A percentile compares a stretch with the other conserved stretches of the same genome.
phyloP scores from a whole-genome alignment of 1,140 invertebrate species.

The Pseudomyrmex dendroicus region DNA sequence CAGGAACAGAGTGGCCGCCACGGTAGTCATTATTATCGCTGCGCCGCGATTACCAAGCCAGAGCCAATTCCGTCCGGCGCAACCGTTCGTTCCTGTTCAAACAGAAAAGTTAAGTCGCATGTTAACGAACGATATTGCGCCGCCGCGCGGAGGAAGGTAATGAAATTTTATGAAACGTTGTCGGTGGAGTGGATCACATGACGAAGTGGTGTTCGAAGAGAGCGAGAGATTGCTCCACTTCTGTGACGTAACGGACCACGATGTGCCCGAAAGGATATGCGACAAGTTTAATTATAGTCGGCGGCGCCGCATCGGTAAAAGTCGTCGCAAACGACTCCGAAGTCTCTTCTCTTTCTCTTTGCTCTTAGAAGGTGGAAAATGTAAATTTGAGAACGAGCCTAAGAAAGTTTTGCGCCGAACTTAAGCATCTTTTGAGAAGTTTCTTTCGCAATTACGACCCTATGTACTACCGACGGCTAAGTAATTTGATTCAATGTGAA shows the following conservation, averaged over 20 bases:
- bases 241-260: conserved; percentile 30
- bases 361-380: conserved; percentile 33
- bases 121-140: conserved; percentile 41
- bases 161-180: conserved; percentile 45
- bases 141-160: background rate
- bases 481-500: conserved; percentile 53
- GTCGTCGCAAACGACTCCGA: conserved; percentile 33
- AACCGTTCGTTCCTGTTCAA: conserved; percentile 53
- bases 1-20: conserved; percentile 51
- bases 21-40: conserved; percentile 42
- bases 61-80: conserved; percentile 35
- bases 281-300: conserved; percentile 58
- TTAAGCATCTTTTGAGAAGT: conserved; percentile 60
- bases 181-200: conserved; percentile 14
- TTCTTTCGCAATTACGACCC: conserved; percentile 54
- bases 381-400: conserved; percentile 60
- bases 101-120: conserved; percentile 17
- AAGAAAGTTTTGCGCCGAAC: conserved; percentile 50
- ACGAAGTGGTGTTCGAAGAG: background rate
- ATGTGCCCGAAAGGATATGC: conserved; percentile 37
- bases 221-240: background rate
- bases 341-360: conserved; percentile 9
- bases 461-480: conserved; percentile 45
- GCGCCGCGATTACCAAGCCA: conserved; percentile 62
- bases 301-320: conserved; percentile 47